Conservation (phyloP, 2,797 vertebrate genomes). For the Gorsachius magnificus region DNA sequence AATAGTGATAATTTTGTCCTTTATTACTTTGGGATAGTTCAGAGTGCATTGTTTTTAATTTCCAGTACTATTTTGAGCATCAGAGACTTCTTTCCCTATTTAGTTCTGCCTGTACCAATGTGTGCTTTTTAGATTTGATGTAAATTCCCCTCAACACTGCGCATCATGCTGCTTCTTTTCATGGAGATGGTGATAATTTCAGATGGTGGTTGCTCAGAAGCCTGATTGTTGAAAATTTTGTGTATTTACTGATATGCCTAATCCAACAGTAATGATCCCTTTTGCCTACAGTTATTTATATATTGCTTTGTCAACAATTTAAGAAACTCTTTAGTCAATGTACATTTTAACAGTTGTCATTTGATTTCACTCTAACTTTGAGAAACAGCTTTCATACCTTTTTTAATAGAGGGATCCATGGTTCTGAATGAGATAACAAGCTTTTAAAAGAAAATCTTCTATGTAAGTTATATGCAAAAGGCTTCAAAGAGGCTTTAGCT, state of each 20-base stretch:
- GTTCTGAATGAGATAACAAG: neutral
- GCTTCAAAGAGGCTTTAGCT: neutral
- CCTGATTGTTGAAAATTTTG: neutral
- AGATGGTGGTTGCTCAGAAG: neutral
- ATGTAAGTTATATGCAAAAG: neutral
- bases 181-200: neutral
- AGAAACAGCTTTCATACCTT: neutral
- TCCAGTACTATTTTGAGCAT: neutral
- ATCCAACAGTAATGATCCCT: neutral
- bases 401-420: neutral
- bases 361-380: neutral
- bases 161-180: neutral
- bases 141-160: neutral
- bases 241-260: neutral
- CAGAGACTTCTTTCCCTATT: neutral
- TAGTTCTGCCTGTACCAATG: neutral
- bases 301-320: neutral
- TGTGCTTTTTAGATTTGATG: neutral
- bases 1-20: neutral
- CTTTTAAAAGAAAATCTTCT: neutral
- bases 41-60: neutral
- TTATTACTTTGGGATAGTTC: neutral
- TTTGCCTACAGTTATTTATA: slow-evolving; percentile 30
- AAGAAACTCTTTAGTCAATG: neutral
- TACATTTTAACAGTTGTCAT: neutral